These are phyloP conservation scores for Herminia tarsipennalis DNA, from an alignment of 2,888 invertebrate species.

Conservation along the genomic window DNA sequence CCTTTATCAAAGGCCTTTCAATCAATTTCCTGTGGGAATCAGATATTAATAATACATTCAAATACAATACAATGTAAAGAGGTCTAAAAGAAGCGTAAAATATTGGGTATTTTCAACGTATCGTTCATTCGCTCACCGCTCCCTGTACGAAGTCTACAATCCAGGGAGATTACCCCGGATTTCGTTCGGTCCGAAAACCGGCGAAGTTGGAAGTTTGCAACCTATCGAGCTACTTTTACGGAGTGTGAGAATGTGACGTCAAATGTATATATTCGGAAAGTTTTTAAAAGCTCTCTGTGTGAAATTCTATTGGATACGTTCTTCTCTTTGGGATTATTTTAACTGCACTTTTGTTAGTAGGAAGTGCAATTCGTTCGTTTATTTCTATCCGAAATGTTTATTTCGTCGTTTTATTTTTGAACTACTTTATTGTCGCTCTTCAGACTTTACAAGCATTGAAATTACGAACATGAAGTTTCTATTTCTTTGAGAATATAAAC, in stretches of 20 bases:
- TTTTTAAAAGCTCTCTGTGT: conserved; percentile 46
- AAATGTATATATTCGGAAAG: conserved; percentile 47
- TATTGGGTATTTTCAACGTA: conserved; percentile 25
- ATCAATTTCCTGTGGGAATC: conserved; percentile 16
- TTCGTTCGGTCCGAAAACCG: conserved; percentile 47
- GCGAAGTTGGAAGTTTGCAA: conserved; percentile 51
- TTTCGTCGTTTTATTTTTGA: too few species aligned
- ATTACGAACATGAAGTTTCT: too few species aligned
- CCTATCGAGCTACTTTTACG: conserved; percentile 47
- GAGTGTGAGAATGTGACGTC: conserved; percentile 42
- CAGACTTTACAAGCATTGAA: too few species aligned
- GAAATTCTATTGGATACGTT: conserved; percentile 37
- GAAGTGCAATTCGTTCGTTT: conserved; percentile 10
- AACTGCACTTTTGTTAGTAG: conserved; percentile 26
- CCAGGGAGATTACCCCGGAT: conserved; percentile 51
- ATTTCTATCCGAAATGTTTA: too few species aligned
- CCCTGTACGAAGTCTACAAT: conserved; percentile 44
- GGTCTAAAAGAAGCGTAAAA: conserved; percentile 19
- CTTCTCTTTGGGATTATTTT: conserved; percentile 34
- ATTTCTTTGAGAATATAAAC: too few species aligned
- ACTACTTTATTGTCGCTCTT: too few species aligned
- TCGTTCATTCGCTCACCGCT: conserved; percentile 20
- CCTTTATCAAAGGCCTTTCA: conserved; percentile 12
- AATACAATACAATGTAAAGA: conserved; percentile 27
- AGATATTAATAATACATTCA: conserved; percentile 29